Conservation (phyloP, 2,888 invertebrate genomes). For the Aleiodes alternator region DNA sequence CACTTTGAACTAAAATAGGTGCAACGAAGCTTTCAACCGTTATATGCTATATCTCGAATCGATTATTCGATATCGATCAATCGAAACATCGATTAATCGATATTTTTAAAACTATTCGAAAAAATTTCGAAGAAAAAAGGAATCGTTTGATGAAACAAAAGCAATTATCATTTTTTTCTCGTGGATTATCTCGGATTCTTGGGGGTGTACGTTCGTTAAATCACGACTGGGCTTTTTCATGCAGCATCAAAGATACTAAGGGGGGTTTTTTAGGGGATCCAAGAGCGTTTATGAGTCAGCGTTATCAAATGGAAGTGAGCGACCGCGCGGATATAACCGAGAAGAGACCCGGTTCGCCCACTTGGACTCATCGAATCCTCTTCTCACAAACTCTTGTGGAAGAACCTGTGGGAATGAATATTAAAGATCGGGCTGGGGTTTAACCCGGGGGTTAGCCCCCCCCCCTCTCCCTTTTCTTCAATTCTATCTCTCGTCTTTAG, state of each 20-base stretch:
- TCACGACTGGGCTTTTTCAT: background rate
- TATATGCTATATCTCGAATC: too few species aligned
- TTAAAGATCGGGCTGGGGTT: conserved; percentile 43
- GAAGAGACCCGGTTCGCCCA: conserved; percentile 52
- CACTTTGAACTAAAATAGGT: too few species aligned
- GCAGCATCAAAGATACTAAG: conserved; percentile 42
- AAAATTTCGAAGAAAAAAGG: conserved; percentile 23
- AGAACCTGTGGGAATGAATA: conserved; percentile 47
- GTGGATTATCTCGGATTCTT: too few species aligned
- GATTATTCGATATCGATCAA: too few species aligned
- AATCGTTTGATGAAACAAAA: conserved; percentile 36
- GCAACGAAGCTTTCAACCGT: too few species aligned
- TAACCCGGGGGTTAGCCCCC: conserved; percentile 38
- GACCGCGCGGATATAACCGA: conserved; percentile 17
- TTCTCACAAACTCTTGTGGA: conserved; percentile 36
- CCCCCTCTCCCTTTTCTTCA: background rate
- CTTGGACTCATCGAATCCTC: conserved; percentile 53
- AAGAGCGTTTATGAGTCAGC: conserved; percentile 58
- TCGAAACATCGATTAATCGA: too few species aligned
- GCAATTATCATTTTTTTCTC: background rate
- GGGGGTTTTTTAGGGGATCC: conserved; percentile 58
- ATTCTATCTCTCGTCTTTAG: background rate
- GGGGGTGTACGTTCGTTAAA: background rate
- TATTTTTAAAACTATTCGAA: too few species aligned
- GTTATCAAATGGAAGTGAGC: conserved; percentile 55